phyloP scores from a whole-genome alignment of 1,140 invertebrate genomes.

The Lordiphosa collinella region DNA sequence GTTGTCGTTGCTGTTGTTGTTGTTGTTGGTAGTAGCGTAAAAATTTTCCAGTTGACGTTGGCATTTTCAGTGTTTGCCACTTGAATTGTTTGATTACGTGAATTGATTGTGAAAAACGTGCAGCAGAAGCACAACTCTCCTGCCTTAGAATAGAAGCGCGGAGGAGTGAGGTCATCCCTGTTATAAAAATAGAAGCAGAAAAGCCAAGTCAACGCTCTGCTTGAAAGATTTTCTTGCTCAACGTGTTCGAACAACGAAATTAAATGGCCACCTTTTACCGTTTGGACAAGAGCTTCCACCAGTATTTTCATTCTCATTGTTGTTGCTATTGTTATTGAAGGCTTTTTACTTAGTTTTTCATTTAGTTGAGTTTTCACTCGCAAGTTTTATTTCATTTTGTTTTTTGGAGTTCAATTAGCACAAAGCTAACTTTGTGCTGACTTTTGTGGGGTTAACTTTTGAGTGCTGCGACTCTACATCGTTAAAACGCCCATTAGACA shows the following conservation, averaged over 20 bases:
- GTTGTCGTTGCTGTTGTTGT: conserved; percentile 24
- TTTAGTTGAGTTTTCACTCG: conserved; percentile 36
- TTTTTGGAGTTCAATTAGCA: conserved; percentile 57
- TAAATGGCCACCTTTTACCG: conserved; percentile 58
- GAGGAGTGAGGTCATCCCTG: conserved; percentile 17
- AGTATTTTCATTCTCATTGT: neutral
- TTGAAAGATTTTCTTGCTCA: conserved; percentile 24
- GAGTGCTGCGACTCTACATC: conserved; percentile 61
- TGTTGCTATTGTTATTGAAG: conserved; percentile 42
- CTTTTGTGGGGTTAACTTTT: conserved; percentile 40
- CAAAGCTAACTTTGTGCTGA: conserved; percentile 36
- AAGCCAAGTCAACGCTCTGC: conserved; percentile 34
- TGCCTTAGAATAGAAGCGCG: conserved; percentile 36
- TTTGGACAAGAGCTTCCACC: conserved; percentile 13
- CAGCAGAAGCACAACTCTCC: conserved; percentile 47
- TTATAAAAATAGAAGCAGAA: conserved; percentile 7
- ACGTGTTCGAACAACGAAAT: conserved; percentile 61
- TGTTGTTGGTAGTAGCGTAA: conserved; percentile 52
- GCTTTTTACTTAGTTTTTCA: conserved; percentile 68
- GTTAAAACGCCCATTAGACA: conserved; percentile 63
- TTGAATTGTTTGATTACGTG: conserved; percentile 79
- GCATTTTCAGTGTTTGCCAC: conserved; percentile 78
- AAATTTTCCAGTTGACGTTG: conserved; percentile 78
- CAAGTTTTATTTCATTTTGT: conserved; percentile 33
- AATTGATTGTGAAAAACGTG: conserved; percentile 78